Conservation (phyloP, 1,140 invertebrate species). For the Littorina saxatilis region DNA sequence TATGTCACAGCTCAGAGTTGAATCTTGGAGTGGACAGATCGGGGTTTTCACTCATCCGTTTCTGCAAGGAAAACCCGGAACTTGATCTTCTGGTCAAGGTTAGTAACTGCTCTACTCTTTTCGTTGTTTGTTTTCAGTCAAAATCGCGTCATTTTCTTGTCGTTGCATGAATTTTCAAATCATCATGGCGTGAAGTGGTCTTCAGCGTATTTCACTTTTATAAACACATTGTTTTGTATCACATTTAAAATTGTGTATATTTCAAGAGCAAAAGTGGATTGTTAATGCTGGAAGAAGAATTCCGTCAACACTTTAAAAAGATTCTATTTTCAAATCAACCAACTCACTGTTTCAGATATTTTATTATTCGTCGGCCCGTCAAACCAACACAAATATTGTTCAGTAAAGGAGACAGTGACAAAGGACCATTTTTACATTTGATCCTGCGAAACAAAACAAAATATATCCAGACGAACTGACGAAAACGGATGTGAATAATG, state of each 20-base stretch:
- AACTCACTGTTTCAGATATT: too few relatives aligned
- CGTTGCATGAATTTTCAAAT: not conserved
- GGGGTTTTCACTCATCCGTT: conserved; percentile 72
- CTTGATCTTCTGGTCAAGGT: conserved; percentile 70
- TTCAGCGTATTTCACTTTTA: not conserved
- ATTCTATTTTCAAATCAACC: too few relatives aligned
- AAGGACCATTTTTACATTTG: too few relatives aligned
- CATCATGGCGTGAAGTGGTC: not conserved
- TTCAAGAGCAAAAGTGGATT: conserved; percentile 27
- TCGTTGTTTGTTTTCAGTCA: not conserved
- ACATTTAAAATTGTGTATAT: too few relatives aligned
- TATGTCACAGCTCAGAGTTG: conserved; percentile 72
- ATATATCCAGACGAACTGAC: too few relatives aligned
- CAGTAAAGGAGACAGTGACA: too few relatives aligned
- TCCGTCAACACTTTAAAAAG: too few relatives aligned
- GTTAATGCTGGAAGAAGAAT: too few relatives aligned
- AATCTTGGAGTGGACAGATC: conserved; percentile 74
- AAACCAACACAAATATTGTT: too few relatives aligned
- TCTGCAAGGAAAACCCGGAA: conserved; percentile 64
- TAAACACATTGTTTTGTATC: not conserved
- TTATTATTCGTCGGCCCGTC: too few relatives aligned
- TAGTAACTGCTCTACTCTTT: conserved; percentile 24
- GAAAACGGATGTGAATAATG: too few relatives aligned
- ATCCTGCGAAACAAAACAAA: too few relatives aligned
- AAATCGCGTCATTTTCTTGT: not conserved